Base-by-base conservation (phyloP, 2,797 vertebrate species). In the Gymnothorax javanicus region DNA sequence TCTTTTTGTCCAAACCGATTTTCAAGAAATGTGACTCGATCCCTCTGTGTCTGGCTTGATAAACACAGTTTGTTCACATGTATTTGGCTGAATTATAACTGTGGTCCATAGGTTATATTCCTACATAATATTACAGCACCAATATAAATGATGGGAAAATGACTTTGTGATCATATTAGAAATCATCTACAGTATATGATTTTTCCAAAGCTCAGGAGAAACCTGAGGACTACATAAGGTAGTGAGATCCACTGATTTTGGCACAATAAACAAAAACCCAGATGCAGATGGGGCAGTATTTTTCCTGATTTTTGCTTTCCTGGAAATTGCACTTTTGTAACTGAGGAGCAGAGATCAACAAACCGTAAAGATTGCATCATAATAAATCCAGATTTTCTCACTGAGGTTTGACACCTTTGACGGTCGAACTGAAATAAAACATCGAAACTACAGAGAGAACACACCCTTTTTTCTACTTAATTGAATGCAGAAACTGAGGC, bases 241-340 rank as follows among this genome's bases (percentile, higher is more conserved):
- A 59, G 25, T 17, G 67, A 56, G 79, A 60, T 43, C 52, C 11
- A 43, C 83, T 23, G 71, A 71, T 67, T 83, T 86, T 86, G 86
- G 86, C 86, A 86, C 77, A 67, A 67, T 3, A 71, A 58, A 81
- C n/a, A 82, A 56, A 79, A 27, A 52, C 27, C 2, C 11, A 57
- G 71, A 56, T 83, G 77, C 58, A 23, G 52, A 5, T 15, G 71
- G 71, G 71, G 71, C 71, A 17, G 71, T 50, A 50, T 75, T 73
- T 77, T 77, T 79, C 75, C 75, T 79, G 75, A 79, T 79, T 54
- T 79, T 17, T 27, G 4, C 43, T 79, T 43, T 54, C 50, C 75
- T 71, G 50, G 79, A 82, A 82, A 86, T 83, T 86, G 86, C 86
- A 86, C 86, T 82, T 83, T 62, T 82, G 81, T 82, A 69, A 86